Conservation (phyloP, 1,140 invertebrate genomes). For the Drepana arcuata region DNA sequence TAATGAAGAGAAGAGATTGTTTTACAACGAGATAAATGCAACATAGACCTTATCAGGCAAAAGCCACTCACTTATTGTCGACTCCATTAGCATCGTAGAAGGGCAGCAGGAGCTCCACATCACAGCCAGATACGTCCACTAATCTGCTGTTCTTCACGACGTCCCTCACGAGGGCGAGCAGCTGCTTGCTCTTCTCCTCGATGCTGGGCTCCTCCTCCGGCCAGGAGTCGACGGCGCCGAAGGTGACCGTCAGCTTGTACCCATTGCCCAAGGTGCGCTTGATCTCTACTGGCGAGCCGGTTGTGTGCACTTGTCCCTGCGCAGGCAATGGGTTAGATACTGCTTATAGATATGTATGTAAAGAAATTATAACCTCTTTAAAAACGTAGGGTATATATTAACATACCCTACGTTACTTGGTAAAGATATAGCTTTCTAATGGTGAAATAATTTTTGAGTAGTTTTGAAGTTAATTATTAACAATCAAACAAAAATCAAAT, state of each 20-base stretch:
- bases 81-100: conserved; percentile 68
- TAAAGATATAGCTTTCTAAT: no score
- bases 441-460: no score
- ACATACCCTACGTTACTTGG: no score
- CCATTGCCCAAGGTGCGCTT: conserved; percentile 85
- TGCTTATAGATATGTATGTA: no score
- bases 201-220: conserved; percentile 6
- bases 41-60: background rate
- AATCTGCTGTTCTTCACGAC: conserved; percentile 64
- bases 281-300: conserved; percentile 79
- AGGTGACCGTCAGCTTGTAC: conserved; percentile 78
- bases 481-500: no score
- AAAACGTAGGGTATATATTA: no score
- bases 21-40: no score
- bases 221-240: background rate
- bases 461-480: no score
- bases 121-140: conserved; percentile 45
- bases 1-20: no score
- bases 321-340: no score
- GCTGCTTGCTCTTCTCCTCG: conserved; percentile 51
- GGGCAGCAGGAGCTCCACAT: conserved; percentile 68
- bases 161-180: conserved; percentile 52
- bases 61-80: conserved; percentile 66
- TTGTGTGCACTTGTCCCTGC: conserved; percentile 74
- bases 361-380: no score